phyloP scores from a whole-genome alignment of 1,140 invertebrate genomes.

The Lepidurus packardi region DNA sequence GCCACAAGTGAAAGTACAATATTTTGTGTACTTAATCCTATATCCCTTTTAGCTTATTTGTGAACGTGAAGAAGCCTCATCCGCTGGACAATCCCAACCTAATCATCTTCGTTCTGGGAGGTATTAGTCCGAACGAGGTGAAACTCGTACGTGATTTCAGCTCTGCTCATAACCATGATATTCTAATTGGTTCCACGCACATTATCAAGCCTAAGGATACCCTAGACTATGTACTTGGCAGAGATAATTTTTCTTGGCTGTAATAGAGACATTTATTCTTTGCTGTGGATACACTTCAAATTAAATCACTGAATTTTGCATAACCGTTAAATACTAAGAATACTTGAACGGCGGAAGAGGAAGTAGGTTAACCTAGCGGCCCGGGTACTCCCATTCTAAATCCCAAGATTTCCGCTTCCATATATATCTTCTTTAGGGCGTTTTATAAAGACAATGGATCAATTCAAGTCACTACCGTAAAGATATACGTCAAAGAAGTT shows the following conservation, averaged over 20 bases:
- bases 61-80: conserved; percentile 38
- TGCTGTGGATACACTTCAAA: background rate
- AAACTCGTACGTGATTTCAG: conserved; percentile 34
- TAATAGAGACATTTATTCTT: background rate
- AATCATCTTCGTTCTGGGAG: conserved; percentile 36
- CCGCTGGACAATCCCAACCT: conserved; percentile 36
- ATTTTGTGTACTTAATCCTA: background rate
- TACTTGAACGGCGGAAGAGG: background rate
- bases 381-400: background rate
- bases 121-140: conserved; percentile 37
- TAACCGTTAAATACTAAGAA: background rate
- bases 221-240: background rate
- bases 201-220: background rate
- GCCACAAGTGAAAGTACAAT: background rate
- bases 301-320: background rate
- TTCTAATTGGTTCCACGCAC: background rate
- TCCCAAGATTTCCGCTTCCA: background rate
- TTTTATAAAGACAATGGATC: background rate
- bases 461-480: background rate
- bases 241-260: background rate
- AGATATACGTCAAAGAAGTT: background rate
- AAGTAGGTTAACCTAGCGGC: background rate
- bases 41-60: conserved; percentile 36
- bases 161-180: background rate
- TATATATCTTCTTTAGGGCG: conserved; percentile 1